Evolutionary conservation across 2,113 vertebrate genomes (phyloP), one percentile per base, ranked within the genome.

Genomic region (Dolichallabes microphthalmus): DNA sequence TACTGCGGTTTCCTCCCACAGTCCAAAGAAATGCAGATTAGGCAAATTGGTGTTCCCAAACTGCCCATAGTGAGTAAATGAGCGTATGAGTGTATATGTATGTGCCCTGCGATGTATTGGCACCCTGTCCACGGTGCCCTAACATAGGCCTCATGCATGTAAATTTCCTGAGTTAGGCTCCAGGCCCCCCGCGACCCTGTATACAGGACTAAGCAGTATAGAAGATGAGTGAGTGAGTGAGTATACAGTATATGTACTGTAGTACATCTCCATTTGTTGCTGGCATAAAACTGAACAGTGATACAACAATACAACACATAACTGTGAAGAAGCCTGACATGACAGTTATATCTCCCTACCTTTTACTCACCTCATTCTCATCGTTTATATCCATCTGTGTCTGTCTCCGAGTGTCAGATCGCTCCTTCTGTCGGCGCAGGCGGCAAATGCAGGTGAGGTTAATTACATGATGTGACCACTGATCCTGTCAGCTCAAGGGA

Each of bases 401-500:
- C 32, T 55, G 25, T 71, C 39, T 60, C 20, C 50, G 4, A 60
- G 63, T 58, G 50, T 53, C 20, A 68, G 53, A 15, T 68, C 52
- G 22, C 10, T 15, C 20, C 27, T 25, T 53, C 73, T 35, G 60
- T 69, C 25, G 11, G 15, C 20, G 13, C 20, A 32, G 57, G 17
- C 8, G 60, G 39, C 61, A 86, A 60, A 83, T 63, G 53, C 58
- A 76, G n/a, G 78, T 61, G 73, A 82, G 86, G 82, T 88, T 88
- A 89, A 89, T 82, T 84, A 68, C 76, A 71, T 82, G 77, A 85
- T 63, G 74, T 61, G 79, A 86, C 77, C 73, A 76, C 14, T 71
- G 68, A 69, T 87, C 50, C 69, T 82, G 60, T 50, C 60, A 61
- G 80, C 55, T 58, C 32, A 52, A 17, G 53, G 58, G 22, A 80